Conservation (phyloP, 2,888 invertebrate genomes). For the Eugnorisma glareosa region DNA sequence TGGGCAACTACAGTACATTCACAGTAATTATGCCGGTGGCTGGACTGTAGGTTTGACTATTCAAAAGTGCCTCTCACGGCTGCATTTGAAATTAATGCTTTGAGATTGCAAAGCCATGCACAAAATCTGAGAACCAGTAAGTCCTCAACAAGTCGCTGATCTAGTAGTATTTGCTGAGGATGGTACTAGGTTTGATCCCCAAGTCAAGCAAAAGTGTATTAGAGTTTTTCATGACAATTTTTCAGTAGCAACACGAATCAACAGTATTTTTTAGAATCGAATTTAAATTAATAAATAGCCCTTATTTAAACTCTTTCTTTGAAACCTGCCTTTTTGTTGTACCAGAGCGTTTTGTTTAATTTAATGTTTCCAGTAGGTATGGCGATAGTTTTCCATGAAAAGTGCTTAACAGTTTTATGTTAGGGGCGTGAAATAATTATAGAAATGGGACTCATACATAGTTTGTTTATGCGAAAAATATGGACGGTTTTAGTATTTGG, state of each 20-base stretch:
- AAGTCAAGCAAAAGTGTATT: background rate
- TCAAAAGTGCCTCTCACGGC: background rate
- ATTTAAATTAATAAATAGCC: background rate
- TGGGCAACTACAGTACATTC: background rate
- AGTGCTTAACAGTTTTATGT: slow-evolving; percentile 58
- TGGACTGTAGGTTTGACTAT: background rate
- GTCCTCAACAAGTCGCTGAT: background rate
- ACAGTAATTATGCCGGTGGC: background rate
- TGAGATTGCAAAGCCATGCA: background rate
- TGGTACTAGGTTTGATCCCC: background rate
- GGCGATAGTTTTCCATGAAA: slow-evolving; percentile 35
- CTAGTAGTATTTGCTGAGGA: background rate
- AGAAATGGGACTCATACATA: slow-evolving; percentile 39
- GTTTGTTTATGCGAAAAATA: slow-evolving; percentile 48
- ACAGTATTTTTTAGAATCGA: background rate
- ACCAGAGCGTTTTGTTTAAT: background rate
- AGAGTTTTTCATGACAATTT: background rate
- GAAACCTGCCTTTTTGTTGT: background rate
- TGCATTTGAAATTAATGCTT: background rate
- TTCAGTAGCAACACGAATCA: background rate
- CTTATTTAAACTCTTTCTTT: background rate
- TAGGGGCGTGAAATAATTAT: slow-evolving; percentile 63
- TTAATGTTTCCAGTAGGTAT: slow-evolving; percentile 8
- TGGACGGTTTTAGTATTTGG: slow-evolving; percentile 48
- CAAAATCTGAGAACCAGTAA: background rate